Conservation (phyloP, 2,888 invertebrate species). For the Laspeyria flexula region DNA sequence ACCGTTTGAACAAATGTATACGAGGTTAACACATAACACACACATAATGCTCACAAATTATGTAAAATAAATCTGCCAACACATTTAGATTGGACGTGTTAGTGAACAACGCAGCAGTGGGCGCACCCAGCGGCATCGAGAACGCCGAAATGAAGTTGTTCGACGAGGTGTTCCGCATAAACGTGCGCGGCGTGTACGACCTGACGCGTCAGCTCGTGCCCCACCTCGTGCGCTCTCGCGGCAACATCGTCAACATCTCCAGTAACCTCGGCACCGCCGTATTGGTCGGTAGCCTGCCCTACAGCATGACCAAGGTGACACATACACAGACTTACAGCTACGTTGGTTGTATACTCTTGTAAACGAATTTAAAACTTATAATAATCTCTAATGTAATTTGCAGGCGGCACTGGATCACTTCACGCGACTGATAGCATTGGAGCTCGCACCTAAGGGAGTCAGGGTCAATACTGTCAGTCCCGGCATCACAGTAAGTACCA, state of each 20-base stretch:
- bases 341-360: no score
- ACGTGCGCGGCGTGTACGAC: slow-evolving; percentile 86
- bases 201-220: slow-evolving; percentile 89
- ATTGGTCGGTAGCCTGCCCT: slow-evolving; percentile 93
- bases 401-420: slow-evolving; percentile 56
- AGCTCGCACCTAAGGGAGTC: slow-evolving; percentile 85
- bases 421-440: slow-evolving; percentile 87
- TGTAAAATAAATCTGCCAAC: background rate
- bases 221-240: slow-evolving; percentile 86
- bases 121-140: slow-evolving; percentile 62
- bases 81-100: slow-evolving; percentile 25
- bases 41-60: no score
- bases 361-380: no score
- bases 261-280: slow-evolving; percentile 88
- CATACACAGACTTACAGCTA: no score
- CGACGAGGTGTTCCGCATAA: slow-evolving; percentile 85
- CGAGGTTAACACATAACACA: no score
- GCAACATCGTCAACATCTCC: slow-evolving; percentile 90
- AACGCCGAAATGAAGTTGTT: slow-evolving; percentile 46
- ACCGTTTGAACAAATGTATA: no score
- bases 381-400: no score
- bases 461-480: slow-evolving; percentile 83
- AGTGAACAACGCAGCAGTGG: slow-evolving; percentile 85
- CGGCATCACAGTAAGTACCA: slow-evolving; percentile 4
- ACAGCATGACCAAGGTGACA: slow-evolving; percentile 92